A percentile compares a stretch with the other conserved stretches of the same genome.
phyloP scores from a whole-genome alignment of 37 sponge, comb jelly and placozoan genomes.

The Halisarca cf. caerulea region DNA sequence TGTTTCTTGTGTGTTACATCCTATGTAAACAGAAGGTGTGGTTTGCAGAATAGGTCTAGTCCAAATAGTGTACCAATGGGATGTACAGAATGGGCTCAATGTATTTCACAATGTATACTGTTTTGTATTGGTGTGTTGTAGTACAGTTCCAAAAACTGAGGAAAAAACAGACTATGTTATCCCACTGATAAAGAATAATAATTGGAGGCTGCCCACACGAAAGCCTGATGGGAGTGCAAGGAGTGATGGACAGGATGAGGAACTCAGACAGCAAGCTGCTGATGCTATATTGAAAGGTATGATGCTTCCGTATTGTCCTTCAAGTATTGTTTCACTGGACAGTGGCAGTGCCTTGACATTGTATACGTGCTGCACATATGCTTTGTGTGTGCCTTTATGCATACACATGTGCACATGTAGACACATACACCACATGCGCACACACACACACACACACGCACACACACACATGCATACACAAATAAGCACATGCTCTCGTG shows the following conservation, averaged over 20 bases:
- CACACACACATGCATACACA: too few relatives aligned
- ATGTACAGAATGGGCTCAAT: too few relatives aligned
- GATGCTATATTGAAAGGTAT: conserved; percentile 69
- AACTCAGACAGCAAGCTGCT: conserved; percentile 65
- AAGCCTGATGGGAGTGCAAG: not conserved
- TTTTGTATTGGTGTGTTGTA: not conserved
- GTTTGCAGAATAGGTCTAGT: too few relatives aligned
- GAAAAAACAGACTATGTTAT: conserved; percentile 56
- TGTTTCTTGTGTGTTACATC: too few relatives aligned
- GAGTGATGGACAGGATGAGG: conserved; percentile 36
- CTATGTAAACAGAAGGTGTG: too few relatives aligned
- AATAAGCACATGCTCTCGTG: too few relatives aligned
- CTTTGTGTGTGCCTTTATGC: not conserved
- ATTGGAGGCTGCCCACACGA: conserved; percentile 33
- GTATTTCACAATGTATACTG: too few relatives aligned
- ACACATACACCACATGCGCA: too few relatives aligned
- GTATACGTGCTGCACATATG: not conserved
- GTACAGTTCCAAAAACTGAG: conserved; percentile 47
- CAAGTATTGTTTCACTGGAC: not conserved
- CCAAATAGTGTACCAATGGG: too few relatives aligned
- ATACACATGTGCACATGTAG: not conserved
- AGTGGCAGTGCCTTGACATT: not conserved
- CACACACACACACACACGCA: too few relatives aligned
- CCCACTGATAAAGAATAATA: conserved; percentile 47
- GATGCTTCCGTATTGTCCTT: not conserved